Percentiles rank a stretch among this genome's conserved stretches.
Evolutionary conservation across 2,797 vertebrate genomes (phyloP).

Genomic region (Acestrorhynchus altus): DNA sequence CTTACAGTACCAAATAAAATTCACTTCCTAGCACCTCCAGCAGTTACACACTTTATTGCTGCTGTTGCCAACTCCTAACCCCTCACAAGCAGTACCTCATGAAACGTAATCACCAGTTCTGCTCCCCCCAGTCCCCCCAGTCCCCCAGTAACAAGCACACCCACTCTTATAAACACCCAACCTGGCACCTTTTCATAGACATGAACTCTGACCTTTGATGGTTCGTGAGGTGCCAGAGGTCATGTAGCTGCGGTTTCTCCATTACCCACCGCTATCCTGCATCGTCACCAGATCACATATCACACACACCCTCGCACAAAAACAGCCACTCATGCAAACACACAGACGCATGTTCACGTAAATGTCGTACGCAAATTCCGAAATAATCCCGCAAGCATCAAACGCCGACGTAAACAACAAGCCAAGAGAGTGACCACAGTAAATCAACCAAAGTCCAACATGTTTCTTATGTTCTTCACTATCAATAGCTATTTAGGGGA

Average conservation of each 20-base stretch:
- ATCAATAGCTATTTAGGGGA: no score
- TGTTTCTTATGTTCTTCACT: no score
- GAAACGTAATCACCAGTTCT: neutral
- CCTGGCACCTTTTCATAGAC: conserved; percentile 56
- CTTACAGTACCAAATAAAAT: neutral
- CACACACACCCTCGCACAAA: neutral
- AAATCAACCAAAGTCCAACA: no score
- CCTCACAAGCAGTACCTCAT: neutral
- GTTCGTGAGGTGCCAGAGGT: conserved; percentile 72
- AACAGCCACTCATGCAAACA: neutral
- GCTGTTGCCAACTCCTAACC: neutral
- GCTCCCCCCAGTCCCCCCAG: neutral
- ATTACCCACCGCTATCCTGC: conserved; percentile 58
- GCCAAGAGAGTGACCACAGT: no score
- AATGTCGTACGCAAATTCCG: no score
- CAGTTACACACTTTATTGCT: neutral
- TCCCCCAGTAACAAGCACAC: neutral
- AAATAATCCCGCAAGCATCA: no score
- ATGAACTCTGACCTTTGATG: conserved; percentile 69
- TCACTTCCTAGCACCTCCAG: no score
- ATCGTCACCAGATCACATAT: conserved; percentile 61
- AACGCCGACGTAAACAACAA: no score
- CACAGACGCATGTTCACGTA: neutral
- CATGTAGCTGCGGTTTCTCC: conserved; percentile 73
- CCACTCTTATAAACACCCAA: conserved; percentile 58